Evolutionary conservation across 2,113 vertebrate genomes (phyloP), one percentile per base, ranked within the genome.

Genomic region (Macrotis lagotis): DNA sequence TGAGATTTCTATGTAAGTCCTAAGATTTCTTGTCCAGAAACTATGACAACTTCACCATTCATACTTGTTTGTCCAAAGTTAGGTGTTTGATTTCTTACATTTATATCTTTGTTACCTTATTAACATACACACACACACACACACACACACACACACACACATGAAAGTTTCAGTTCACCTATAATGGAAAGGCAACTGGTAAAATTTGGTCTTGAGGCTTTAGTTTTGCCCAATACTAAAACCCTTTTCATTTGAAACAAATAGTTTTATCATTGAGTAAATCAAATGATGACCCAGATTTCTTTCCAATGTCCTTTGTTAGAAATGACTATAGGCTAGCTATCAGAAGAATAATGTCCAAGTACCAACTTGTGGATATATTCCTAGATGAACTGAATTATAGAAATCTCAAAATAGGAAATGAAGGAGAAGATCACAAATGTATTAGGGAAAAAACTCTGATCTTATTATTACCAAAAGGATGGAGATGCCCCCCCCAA

Each of bases 401-500:
- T 3, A 44, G 19, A 74, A 22, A 74, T 22, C 66, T 74, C 37
- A 44, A 44, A 74, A 74, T 7, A 74, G 37, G 37, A 83, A 83
- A 83, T 22, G n/a, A 6, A 83, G 19, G 6, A 16, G 37, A 83
- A 44, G 37, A 44, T n/a, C 5, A n/a, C 5, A 83, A 83, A 44
- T n/a, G n/a, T 8, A 2, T 83, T 44, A 83, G 66, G 66, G n/a
- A 24, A 83, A 44, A 44, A 83, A 44, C 7, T 83, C 19, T 22
- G 16, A 8, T n/a, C 37, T 74, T n/a, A 44, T 25, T 25, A 53
- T 16, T 74, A 74, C 1, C 37, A 19, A 74, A 74, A 74, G 5
- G 37, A 16, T 26, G 0, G 31, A 66, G 4, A 3, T n/a, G 0
- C 8, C 7, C 31, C 12, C 31, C 31, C 2, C 22, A 55, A n/a